Conservation (phyloP, 2,888 invertebrate genomes). For the Pyrocoelia pectoralis region DNA sequence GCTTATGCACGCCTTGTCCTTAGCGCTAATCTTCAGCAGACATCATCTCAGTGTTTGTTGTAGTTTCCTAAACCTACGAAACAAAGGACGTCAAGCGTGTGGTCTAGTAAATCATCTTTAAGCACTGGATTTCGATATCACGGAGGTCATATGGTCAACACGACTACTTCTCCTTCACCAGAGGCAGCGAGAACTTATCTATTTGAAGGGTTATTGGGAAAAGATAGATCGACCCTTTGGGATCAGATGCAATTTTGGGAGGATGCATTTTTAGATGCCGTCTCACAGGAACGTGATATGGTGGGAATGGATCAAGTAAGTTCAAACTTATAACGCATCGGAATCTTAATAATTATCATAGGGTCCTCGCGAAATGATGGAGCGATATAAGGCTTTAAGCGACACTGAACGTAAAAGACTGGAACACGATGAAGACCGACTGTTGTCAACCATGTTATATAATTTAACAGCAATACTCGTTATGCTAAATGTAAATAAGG, state of each 20-base stretch:
- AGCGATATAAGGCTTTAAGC: constrained; percentile 91
- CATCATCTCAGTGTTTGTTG: constrained; percentile 41
- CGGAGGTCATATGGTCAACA: constrained; percentile 84
- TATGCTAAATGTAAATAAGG: constrained; percentile 87
- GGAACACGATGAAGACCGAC: constrained; percentile 96
- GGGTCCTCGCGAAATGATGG: constrained; percentile 99
- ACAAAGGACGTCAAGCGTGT: constrained; percentile 86
- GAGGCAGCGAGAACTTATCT: constrained; percentile 90
- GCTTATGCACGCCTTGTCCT: constrained; percentile 19
- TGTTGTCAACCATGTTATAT: constrained; percentile 94
- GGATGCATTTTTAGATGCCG: constrained; percentile 97
- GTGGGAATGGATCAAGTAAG: constrained; percentile 96
- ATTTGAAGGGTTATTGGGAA: constrained; percentile 86
- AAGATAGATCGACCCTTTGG: constrained; percentile 90
- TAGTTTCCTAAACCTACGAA: constrained; percentile 77
- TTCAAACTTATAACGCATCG: not conserved
- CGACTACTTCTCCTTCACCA: constrained; percentile 87
- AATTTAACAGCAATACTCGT: constrained; percentile 97
- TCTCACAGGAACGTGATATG: constrained; percentile 97
- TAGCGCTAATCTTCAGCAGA: constrained; percentile 27
- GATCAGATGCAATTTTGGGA: constrained; percentile 99
- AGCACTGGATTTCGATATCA: constrained; percentile 89
- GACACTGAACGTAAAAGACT: constrained; percentile 92
- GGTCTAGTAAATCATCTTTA: constrained; percentile 90
- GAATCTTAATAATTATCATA: constrained; percentile 39